phyloP scores from a whole-genome alignment of 2,888 invertebrate species.

The Ectemnius lituratus region DNA sequence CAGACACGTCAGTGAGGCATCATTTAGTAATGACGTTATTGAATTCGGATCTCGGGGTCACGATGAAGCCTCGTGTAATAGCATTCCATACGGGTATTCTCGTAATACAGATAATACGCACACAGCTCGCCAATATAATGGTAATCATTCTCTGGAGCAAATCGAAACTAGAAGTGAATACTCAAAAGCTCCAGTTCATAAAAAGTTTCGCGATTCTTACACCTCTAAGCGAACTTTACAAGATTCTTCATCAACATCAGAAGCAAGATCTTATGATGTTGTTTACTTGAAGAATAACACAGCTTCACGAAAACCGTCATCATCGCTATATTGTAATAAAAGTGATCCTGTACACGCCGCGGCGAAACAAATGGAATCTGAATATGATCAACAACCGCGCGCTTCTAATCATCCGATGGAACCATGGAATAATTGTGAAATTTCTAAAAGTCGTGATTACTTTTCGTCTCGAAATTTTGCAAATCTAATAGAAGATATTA shows the following conservation, averaged over 20 bases:
- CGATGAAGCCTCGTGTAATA: slow-evolving; percentile 50
- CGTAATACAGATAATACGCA: slow-evolving; percentile 37
- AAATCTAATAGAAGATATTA: slow-evolving; percentile 50
- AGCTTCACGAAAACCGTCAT: slow-evolving; percentile 25
- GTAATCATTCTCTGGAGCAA: slow-evolving; percentile 26
- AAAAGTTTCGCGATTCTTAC: slow-evolving; percentile 41
- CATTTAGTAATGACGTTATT: slow-evolving; percentile 63
- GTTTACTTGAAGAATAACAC: slow-evolving; percentile 16
- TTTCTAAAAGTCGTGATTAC: slow-evolving; percentile 46
- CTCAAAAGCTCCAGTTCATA: slow-evolving; percentile 30
- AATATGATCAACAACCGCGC: no score
- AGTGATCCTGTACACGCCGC: slow-evolving; percentile 26
- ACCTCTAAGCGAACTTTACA: slow-evolving; percentile 31
- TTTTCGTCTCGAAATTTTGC: slow-evolving; percentile 49
- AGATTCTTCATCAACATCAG: slow-evolving; percentile 21
- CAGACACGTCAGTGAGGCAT: slow-evolving; percentile 41
- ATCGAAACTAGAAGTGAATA: slow-evolving; percentile 39
- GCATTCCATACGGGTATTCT: slow-evolving; percentile 20
- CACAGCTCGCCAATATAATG: slow-evolving; percentile 22
- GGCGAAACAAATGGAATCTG: no score
- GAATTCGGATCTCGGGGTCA: slow-evolving; percentile 63
- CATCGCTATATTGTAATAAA: slow-evolving; percentile 28
- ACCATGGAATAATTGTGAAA: slow-evolving; percentile 32
- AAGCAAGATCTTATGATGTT: slow-evolving; percentile 24
- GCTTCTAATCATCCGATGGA: slow-evolving; percentile 25